Evolutionary conservation across 2,888 invertebrate genomes (phyloP), one percentile per base, ranked within the genome.

Genomic region (Orchestes rusci): DNA sequence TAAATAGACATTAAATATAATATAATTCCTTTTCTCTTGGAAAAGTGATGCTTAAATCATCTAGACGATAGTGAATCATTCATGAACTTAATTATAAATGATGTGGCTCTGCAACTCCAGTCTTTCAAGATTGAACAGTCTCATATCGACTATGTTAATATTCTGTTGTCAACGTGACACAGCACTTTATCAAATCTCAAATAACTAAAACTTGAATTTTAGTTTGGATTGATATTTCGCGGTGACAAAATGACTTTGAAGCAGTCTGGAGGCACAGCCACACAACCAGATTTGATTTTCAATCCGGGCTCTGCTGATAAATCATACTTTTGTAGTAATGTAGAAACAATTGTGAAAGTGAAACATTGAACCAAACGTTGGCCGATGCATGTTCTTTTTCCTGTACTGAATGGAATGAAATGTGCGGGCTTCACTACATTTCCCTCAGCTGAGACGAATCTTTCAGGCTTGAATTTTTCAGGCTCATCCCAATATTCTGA

Each of bases 341-440:
- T 82, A 0, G 84, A 80, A 31, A 86, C 69, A 63, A 84, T 74
- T 0, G 85, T 76, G 57, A 87, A 84, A 35, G 80, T 77, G 69
- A 84, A 85, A 2, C 83, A 80, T 12, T 83, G 80, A 0, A 90
- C 84, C 34, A 91, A 67, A 28, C 82, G 81, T 58, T 88, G 87
- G 0, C 90, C 90, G 45, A 90, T 84, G 60, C 90, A 90, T 0
- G 88, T 86, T n/a, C 90, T 70, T 59, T 83, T 87, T 4, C 90
- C 90, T 31, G 86, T 85, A 60, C 88, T 86, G 67, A 90, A 91
- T 0, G 90, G 90, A 8, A 90, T 70, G 61, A 89, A 90, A 60
- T 86, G 81, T 0, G 84, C 72, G 1, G 79, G 79, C 58, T 75
- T 77, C 13, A 66, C 61, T 10, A 79, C 67, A 20, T 59, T 62